Base-by-base conservation (phyloP, 2,797 vertebrate genomes). In the Pampus argenteus region DNA sequence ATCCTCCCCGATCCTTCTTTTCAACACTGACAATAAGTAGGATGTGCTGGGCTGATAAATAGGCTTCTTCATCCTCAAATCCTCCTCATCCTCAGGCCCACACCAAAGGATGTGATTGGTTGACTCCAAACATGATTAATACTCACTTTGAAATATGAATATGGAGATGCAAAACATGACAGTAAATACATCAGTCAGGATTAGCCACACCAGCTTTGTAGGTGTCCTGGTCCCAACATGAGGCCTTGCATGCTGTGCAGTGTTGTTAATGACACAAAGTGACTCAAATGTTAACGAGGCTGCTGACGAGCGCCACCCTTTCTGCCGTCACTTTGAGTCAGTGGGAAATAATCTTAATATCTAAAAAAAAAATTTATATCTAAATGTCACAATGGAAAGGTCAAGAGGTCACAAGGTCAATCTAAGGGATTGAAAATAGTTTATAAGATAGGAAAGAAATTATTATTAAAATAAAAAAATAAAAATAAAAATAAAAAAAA, bases 281-380 rank as follows among this genome's bases (percentile, higher is more conserved):
- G 93, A 95, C 95, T 94, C 89, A 94, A 94, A 95, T 93, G 93
- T 93, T 95, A 95, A 94, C 85, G 87, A 84, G 73, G 6, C 66
- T 17, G n/a, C 34, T 11, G 18, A 61, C 50, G 26, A 28, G 1
- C 38, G 18, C 28, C 77, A 34, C 60, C 50, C 40, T 52, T 58
- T 22, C 48, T 3, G 3, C 34, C 38, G 26, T 74, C 82, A 68
- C 78, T 70, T 57, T 78, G 73, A 86, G 69, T 83, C 63, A 73
- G 36, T 22, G 28, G 42, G 42, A 63, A 61, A 50, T 34, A 38
- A 76, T 50, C 48, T n/a, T n/a, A n/a, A n/a, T n/a, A n/a, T n/a
- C n/a, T n/a, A n/a, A n/a, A 55, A n/a, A 9, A 34, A 38, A 66
- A 72, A 28, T 28, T 1, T 50, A 42, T 31, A 42, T 63, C 26